Evolutionary conservation across 1,140 invertebrate genomes (phyloP).

Genomic region (Gryon sp.): DNA sequence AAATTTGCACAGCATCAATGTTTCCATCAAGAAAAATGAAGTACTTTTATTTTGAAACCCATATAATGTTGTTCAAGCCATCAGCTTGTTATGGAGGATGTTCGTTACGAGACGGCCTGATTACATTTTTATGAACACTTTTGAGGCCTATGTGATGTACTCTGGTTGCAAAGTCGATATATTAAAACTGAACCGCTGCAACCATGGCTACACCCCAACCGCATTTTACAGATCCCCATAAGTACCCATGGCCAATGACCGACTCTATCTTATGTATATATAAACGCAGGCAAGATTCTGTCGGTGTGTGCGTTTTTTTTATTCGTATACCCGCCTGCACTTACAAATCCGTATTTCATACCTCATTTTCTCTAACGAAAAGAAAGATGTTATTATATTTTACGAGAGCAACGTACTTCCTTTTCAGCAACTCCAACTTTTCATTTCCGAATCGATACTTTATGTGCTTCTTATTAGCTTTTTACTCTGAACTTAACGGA

Average conservation of each 20-base stretch:
- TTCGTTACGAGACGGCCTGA: constrained; percentile 34
- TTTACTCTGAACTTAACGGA: too few species aligned
- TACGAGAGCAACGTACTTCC: constrained; percentile 39
- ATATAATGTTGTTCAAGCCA: constrained; percentile 18
- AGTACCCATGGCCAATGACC: constrained; percentile 62
- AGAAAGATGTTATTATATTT: constrained; percentile 59
- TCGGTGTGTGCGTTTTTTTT: constrained; percentile 19
- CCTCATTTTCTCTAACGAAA: constrained; percentile 54
- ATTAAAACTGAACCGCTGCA: constrained; percentile 58
- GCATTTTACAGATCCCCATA: constrained; percentile 60
- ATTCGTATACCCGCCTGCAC: background rate
- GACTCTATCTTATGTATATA: constrained; percentile 55
- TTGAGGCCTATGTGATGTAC: constrained; percentile 48
- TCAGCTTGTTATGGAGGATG: constrained; percentile 45
- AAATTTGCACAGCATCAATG: constrained; percentile 1
- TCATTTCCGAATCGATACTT: constrained; percentile 51
- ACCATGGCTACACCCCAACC: constrained; percentile 65
- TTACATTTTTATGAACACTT: constrained; percentile 61
- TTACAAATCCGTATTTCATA: constrained; percentile 39
- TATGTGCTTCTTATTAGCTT: too few species aligned
- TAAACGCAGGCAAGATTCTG: constrained; percentile 17
- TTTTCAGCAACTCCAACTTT: constrained; percentile 47
- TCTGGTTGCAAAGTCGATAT: constrained; percentile 41
- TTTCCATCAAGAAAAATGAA: background rate
- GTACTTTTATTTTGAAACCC: constrained; percentile 3